Conservation (phyloP, 1,140 invertebrate species). For the Phortica variegata region DNA sequence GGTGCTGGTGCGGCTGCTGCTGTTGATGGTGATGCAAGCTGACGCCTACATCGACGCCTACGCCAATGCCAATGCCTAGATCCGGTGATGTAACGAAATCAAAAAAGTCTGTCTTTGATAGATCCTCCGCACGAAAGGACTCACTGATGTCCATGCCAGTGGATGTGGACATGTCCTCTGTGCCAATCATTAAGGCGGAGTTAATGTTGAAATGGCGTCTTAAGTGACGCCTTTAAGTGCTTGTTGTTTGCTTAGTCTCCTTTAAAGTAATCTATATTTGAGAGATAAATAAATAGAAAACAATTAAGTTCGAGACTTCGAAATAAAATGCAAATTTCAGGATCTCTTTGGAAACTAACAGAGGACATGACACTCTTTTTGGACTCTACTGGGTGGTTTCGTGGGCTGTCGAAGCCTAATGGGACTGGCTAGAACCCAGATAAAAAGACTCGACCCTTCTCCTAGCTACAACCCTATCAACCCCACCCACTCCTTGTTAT, state of each 20-base stretch:
- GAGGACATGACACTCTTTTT: too few species aligned
- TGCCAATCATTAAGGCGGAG: slow-evolving; percentile 58
- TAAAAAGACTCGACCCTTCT: too few species aligned
- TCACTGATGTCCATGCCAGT: slow-evolving; percentile 75
- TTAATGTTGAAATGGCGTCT: slow-evolving; percentile 35
- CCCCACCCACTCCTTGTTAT: too few species aligned
- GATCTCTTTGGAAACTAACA: too few species aligned
- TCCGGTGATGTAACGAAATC: slow-evolving; percentile 80
- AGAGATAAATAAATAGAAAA: too few species aligned
- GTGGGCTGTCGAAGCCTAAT: too few species aligned
- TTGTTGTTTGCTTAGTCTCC: neutral
- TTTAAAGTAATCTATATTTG: too few species aligned
- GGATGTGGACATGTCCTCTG: slow-evolving; percentile 54
- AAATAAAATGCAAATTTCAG: too few species aligned
- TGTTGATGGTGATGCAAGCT: slow-evolving; percentile 25
- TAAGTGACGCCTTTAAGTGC: neutral
- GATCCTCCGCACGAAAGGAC: slow-evolving; percentile 72
- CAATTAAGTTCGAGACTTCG: too few species aligned
- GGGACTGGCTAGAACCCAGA: too few species aligned
- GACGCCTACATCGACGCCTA: slow-evolving; percentile 40
- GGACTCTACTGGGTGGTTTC: too few species aligned
- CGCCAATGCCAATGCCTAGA: slow-evolving; percentile 54
- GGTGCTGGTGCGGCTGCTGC: slow-evolving; percentile 20
- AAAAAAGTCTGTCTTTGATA: slow-evolving; percentile 80
- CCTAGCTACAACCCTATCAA: too few species aligned